A percentile compares a stretch with the other conserved stretches of the same genome.
These are phyloP conservation scores for Columba guinea DNA, from an alignment of 2,797 vertebrate genomes.

Conservation along the genomic window DNA sequence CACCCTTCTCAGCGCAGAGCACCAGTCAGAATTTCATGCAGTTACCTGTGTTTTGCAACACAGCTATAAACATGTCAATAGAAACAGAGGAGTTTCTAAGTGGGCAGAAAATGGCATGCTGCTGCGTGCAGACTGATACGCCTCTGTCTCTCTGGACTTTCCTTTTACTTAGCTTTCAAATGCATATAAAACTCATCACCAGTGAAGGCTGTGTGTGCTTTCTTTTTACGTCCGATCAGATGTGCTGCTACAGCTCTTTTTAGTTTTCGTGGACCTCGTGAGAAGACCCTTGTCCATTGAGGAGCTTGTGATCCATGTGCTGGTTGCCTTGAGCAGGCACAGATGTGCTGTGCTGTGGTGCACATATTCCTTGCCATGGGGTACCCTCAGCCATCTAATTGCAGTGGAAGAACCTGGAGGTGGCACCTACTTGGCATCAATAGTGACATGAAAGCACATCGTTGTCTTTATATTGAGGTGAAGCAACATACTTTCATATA, in stretches of 20 bases:
- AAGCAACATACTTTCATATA: not conserved
- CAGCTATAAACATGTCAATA: not conserved
- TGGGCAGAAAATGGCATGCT: not conserved
- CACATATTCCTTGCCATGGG: fast-evolving
- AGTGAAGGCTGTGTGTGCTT: not conserved
- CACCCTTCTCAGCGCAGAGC: not conserved
- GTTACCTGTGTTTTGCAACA: not conserved
- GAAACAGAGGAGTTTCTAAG: not conserved
- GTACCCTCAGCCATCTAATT: not conserved
- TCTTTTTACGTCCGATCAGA: not conserved
- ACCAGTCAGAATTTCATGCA: not conserved
- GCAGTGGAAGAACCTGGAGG: too few relatives aligned
- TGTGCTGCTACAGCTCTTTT: not conserved
- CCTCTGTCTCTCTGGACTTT: not conserved
- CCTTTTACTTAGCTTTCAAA: not conserved
- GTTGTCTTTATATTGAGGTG: not conserved
- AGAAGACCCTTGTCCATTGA: fast-evolving
- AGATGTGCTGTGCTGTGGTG: not conserved
- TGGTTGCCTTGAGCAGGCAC: not conserved
- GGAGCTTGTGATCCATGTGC: fast-evolving
- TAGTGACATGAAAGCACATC: not conserved
- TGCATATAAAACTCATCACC: not conserved
- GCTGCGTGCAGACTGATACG: not conserved
- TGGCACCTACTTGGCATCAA: not conserved
- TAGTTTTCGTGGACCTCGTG: not conserved